Evolutionary conservation across 1,140 invertebrate species (phyloP), one percentile per base, ranked within the genome.

Genomic region (Procambarus clarkii): DNA sequence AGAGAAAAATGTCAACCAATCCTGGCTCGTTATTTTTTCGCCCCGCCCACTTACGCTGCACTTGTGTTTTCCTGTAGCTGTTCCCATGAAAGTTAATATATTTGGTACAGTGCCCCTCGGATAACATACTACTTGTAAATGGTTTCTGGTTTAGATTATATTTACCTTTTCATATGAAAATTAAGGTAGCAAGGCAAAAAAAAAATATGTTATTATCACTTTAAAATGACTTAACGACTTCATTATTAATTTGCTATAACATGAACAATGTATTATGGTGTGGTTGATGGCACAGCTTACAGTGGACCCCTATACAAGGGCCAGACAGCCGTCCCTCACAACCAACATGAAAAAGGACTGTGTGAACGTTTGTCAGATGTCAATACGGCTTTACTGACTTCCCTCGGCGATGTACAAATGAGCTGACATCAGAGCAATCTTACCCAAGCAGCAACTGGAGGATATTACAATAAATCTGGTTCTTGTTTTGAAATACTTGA

Each of bases 31-130:
- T 24, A 54, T 81, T 81, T 81, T 81, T 81, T 81, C 48, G 79
- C 79, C 54, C 79, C 79, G 79, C 50, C 79, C 48, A 50, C 79
- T 81, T 81, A 81, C 48, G 11, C 79, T n/a, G 54, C 79, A 11
- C 48, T n/a, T 81, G 79, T 81, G 34, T 54, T 54, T 81, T 15
- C 44, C 45, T 79, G 18, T 79, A 46, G 78, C 50, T 81, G 79
- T 54, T 81, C 24, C 79, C 48, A 81, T 81, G 79, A 81, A 54
- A 81, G 79, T 81, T 81, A 81, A 81, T 81, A 81, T 81, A 81
- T 81, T 24, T 81, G 21, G 21, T 81, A 58, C 79, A 81, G 79
- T 81, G 54, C 21, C n/a, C 11, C 21, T 21, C 48, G 48, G 79
- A 81, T 81, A 54, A 54, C 9, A n/a, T 81, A 81, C 24, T 24